Percentiles rank a stretch among this genome's conserved stretches.
Conservation (phyloP, 1,140 invertebrate species). For the Euglossa dilemma region DNA sequence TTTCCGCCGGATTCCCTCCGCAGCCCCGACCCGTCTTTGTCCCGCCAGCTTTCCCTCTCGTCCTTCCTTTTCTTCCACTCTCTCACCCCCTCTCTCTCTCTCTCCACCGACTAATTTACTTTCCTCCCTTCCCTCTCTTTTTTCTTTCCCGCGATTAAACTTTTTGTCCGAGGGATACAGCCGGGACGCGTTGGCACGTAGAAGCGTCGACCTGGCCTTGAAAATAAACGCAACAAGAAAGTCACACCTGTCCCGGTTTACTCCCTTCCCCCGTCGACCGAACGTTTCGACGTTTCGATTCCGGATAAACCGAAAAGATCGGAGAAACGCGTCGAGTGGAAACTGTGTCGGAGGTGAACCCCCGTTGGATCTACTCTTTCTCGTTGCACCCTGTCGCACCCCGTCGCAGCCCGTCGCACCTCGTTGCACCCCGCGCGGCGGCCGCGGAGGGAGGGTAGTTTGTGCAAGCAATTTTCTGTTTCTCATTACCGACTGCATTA, state of each 20-base stretch:
- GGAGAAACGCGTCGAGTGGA: not conserved
- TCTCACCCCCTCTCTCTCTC: too few relatives aligned
- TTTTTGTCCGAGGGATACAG: not conserved
- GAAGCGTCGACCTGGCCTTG: not conserved
- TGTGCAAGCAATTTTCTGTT: constrained; percentile 61
- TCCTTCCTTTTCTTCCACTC: not conserved
- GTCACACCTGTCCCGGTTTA: not conserved
- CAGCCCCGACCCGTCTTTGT: constrained; percentile 10
- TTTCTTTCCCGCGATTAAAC: not conserved
- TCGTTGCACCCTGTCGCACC: too few relatives aligned
- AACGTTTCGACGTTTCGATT: too few relatives aligned
- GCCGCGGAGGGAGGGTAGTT: not conserved
- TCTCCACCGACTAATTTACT: not conserved
- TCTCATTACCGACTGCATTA: constrained; percentile 69
- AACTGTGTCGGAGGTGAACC: not conserved
- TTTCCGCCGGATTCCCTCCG: not conserved
- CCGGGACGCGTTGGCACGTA: not conserved
- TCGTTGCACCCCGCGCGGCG: too few relatives aligned
- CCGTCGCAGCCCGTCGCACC: too few relatives aligned
- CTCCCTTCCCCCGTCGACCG: not conserved
- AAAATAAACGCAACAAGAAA: not conserved
- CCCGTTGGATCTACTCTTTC: too few relatives aligned
- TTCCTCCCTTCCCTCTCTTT: too few relatives aligned
- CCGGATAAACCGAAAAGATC: constrained; percentile 4
- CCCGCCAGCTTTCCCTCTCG: not conserved